Evolutionary conservation across 2,888 invertebrate species (phyloP).

Genomic region (Hyposoter didymator): DNA sequence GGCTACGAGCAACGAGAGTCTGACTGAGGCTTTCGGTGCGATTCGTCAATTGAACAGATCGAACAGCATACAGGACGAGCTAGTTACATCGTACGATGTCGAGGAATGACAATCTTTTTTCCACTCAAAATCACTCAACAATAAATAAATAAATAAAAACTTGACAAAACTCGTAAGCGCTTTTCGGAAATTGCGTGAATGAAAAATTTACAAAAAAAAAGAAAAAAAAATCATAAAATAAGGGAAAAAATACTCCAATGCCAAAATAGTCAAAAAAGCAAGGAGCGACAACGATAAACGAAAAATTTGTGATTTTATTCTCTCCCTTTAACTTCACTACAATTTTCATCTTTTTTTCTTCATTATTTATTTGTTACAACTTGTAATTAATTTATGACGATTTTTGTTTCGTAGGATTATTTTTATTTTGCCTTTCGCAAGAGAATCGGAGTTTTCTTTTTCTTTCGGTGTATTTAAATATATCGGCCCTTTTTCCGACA

Average conservation of each 20-base stretch:
- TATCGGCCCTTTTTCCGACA: slow-evolving; percentile 31
- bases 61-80: slow-evolving; percentile 94
- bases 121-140: slow-evolving; percentile 73
- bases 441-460: slow-evolving; percentile 34
- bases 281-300: slow-evolving; percentile 65
- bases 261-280: slow-evolving; percentile 20
- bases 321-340: slow-evolving; percentile 35
- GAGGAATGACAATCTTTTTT: slow-evolving; percentile 72
- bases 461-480: slow-evolving; percentile 7
- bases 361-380: slow-evolving; percentile 81
- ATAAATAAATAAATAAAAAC: slow-evolving; percentile 74
- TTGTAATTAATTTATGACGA: slow-evolving; percentile 74
- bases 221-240: slow-evolving; percentile 51
- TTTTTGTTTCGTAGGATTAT: slow-evolving; percentile 48
- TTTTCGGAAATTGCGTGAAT: slow-evolving; percentile 42
- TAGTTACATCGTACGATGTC: slow-evolving; percentile 86
- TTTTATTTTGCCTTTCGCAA: slow-evolving; percentile 32
- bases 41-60: slow-evolving; percentile 89
- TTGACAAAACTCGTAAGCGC: not conserved
- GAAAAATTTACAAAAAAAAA: slow-evolving; percentile 58
- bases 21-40: slow-evolving; percentile 86
- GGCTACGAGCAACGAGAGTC: slow-evolving; percentile 87
- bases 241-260: slow-evolving; percentile 30
- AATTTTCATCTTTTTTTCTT: slow-evolving; percentile 76
- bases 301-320: slow-evolving; percentile 72